Percentiles rank a stretch among this genome's conserved stretches.
Evolutionary conservation across 2,113 vertebrate genomes (phyloP).

Genomic region (Sander vitreus): DNA sequence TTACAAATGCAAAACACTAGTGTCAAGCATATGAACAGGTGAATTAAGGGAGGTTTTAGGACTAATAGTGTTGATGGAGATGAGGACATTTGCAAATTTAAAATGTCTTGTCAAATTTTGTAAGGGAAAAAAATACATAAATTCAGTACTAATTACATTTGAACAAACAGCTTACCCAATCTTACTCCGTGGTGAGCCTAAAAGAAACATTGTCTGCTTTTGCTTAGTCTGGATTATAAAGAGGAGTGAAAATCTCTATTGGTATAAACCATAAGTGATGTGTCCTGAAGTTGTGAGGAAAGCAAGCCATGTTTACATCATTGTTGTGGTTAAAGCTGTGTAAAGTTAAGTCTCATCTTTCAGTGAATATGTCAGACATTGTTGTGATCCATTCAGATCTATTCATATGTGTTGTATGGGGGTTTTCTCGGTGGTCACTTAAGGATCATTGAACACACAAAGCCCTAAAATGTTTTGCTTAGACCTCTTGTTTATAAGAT

Average conservation of each 20-base stretch:
- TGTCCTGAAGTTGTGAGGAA: conserved; percentile 56
- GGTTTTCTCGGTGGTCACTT: conserved; percentile 74
- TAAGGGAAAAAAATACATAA: background rate
- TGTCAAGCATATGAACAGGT: background rate
- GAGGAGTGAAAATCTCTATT: conserved; percentile 66
- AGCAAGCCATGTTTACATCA: conserved; percentile 65
- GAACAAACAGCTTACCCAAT: conserved; percentile 45
- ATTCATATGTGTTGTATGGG: conserved; percentile 60
- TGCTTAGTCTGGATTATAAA: conserved; percentile 64
- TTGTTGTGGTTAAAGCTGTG: conserved; percentile 75
- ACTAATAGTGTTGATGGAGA: background rate
- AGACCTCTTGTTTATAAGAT: conserved; percentile 74
- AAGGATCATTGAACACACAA: conserved; percentile 71
- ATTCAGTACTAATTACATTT: conserved; percentile 42
- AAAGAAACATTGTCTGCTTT: conserved; percentile 65
- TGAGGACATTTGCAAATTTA: background rate
- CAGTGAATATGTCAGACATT: conserved; percentile 61
- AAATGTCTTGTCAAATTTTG: conserved; percentile 16
- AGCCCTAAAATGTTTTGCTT: conserved; percentile 70
- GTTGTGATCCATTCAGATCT: conserved; percentile 72
- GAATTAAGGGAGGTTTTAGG: background rate
- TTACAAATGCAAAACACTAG: background rate
- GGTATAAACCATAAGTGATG: conserved; percentile 66
- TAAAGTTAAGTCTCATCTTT: conserved; percentile 70
- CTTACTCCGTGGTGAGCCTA: conserved; percentile 34